Percentiles rank a stretch among this genome's conserved stretches.
Conservation (phyloP, 2,888 invertebrate genomes). For the Drosophila longiperda region DNA sequence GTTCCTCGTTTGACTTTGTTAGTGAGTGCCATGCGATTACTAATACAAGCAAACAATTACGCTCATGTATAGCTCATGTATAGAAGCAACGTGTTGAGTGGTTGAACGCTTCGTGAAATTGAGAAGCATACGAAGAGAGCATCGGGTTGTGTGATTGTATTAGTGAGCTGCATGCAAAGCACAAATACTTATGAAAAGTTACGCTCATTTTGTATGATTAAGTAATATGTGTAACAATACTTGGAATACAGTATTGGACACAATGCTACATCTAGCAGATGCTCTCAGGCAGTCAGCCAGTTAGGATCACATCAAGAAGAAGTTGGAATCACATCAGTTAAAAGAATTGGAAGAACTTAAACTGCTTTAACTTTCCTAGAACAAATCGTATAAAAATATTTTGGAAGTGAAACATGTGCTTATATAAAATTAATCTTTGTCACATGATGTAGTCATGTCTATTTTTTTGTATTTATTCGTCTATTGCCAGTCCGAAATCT, state of each 20-base stretch:
- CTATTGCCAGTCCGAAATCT: neutral
- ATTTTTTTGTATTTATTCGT: neutral
- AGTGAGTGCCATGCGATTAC: constrained; percentile 26
- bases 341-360: neutral
- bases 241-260: neutral
- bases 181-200: constrained; percentile 27
- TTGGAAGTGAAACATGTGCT: neutral
- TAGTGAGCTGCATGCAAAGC: constrained; percentile 20
- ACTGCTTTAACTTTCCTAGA: neutral
- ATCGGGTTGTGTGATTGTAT: constrained; percentile 24
- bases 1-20: constrained; percentile 28
- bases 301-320: constrained; percentile 11
- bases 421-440: constrained; percentile 1
- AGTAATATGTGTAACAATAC: neutral
- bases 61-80: constrained; percentile 11
- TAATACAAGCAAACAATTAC: no score
- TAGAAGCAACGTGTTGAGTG: neutral
- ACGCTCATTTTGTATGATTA: constrained; percentile 6
- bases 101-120: constrained; percentile 16
- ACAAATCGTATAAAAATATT: neutral
- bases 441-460: neutral
- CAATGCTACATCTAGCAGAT: constrained; percentile 12
- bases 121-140: constrained; percentile 38
- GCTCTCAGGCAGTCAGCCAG: constrained; percentile 11
- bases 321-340: neutral